Conservation (phyloP, 1,140 invertebrate genomes). For the Physella acuta region DNA sequence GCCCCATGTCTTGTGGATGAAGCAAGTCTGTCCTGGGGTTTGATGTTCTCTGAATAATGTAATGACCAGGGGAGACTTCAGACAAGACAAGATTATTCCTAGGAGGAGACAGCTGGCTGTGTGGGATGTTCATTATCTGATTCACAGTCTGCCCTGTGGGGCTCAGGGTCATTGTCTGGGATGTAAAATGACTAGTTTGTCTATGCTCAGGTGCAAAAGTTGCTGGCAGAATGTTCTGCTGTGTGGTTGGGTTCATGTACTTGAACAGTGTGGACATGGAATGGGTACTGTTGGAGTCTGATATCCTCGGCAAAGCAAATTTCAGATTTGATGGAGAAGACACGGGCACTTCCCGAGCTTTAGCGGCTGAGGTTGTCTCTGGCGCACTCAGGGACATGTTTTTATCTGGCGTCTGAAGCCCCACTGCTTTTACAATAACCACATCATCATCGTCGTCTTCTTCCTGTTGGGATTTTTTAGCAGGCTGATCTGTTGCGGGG, state of each 20-base stretch:
- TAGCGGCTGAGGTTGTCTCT: background rate
- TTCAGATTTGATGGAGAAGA: no score
- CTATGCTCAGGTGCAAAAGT: no score
- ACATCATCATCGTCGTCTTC: constrained; percentile 27
- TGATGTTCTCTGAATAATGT: constrained; percentile 3
- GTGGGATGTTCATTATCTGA: background rate
- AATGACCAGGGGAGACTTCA: constrained; percentile 4
- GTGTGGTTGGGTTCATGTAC: no score
- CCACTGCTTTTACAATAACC: constrained; percentile 20
- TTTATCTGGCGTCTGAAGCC: constrained; percentile 14
- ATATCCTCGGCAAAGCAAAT: no score
- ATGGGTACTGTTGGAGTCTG: no score
- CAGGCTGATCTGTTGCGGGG: no score
- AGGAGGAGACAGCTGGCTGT: background rate
- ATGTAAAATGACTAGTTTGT: no score
- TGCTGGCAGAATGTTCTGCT: no score
- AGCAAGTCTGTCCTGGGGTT: background rate
- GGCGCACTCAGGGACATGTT: background rate
- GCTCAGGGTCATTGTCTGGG: background rate
- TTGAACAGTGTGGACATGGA: no score
- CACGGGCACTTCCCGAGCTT: no score
- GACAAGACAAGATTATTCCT: background rate
- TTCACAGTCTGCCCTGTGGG: background rate
- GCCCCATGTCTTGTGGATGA: constrained; percentile 6
- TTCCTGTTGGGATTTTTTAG: background rate